phyloP scores from a whole-genome alignment of 2,113 vertebrate genomes.

The Actenoides lindsayi region DNA sequence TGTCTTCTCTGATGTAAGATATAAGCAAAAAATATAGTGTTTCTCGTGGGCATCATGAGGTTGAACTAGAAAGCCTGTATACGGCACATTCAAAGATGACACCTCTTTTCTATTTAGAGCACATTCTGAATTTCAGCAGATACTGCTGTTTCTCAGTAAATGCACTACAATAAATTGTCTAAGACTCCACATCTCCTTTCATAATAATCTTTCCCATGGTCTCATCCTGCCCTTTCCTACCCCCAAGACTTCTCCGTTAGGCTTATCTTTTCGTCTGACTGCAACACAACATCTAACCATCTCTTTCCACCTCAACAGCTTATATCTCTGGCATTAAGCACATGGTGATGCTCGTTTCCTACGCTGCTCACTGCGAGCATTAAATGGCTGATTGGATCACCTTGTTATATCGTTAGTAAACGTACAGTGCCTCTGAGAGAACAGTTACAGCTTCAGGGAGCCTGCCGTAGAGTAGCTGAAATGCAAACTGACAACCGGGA shows the following conservation, averaged over 20 bases:
- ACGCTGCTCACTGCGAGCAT: rapidly evolving
- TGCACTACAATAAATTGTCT: neutral
- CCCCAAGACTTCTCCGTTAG: neutral
- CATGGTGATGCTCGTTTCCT: neutral
- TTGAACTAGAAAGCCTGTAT: neutral
- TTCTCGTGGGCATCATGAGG: neutral
- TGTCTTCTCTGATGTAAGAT: neutral
- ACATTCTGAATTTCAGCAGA: neutral
- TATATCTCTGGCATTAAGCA: neutral
- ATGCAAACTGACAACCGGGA: neutral
- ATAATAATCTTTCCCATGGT: neutral
- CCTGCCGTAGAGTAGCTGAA: neutral
- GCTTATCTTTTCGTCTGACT: neutral
- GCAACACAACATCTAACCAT: neutral
- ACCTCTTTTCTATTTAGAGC: neutral
- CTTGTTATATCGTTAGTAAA: neutral
- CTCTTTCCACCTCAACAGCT: neutral
- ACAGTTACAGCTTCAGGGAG: neutral
- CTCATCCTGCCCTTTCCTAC: neutral
- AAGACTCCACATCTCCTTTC: neutral
- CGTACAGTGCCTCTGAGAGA: neutral
- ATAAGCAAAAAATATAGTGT: neutral
- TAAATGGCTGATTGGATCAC: constrained; percentile 18
- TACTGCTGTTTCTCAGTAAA: neutral
- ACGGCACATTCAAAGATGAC: neutral